Evolutionary conservation across 2,888 invertebrate genomes (phyloP).

Genomic region (Willowsia nigromaculata): DNA sequence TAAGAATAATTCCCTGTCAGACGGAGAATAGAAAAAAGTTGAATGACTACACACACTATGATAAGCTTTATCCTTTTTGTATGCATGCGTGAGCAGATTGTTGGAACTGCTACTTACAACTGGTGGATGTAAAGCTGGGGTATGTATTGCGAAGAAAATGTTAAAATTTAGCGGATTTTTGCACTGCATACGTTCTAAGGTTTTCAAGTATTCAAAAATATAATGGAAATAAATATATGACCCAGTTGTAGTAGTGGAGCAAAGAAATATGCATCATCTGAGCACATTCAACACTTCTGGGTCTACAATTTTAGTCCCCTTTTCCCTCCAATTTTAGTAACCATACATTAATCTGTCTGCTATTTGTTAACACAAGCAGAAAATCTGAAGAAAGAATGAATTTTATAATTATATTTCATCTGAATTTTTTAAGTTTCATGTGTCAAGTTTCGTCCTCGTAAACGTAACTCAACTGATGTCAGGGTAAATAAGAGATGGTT

Average conservation of each 20-base stretch:
- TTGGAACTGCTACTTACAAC: too few species aligned
- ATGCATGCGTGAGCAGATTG: constrained; percentile 62
- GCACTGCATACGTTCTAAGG: too few species aligned
- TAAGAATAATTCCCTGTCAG: constrained; percentile 58
- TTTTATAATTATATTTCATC: too few species aligned
- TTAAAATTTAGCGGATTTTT: not conserved
- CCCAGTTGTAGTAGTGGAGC: not conserved
- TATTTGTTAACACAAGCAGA: not conserved
- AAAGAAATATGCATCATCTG: not conserved
- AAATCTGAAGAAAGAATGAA: too few species aligned
- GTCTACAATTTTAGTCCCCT: not conserved
- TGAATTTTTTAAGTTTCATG: too few species aligned
- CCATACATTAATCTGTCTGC: not conserved
- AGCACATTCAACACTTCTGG: not conserved
- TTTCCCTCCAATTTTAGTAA: not conserved
- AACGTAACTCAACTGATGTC: too few species aligned
- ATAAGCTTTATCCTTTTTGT: constrained; percentile 58
- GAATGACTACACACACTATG: constrained; percentile 27
- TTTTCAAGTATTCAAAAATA: not conserved
- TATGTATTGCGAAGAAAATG: too few species aligned
- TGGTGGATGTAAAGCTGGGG: too few species aligned
- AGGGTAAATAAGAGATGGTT: too few species aligned
- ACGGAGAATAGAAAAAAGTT: constrained; percentile 10
- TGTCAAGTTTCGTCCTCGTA: too few species aligned
- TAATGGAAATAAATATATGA: not conserved